Evolutionary conservation across 2,888 invertebrate species (phyloP).

Genomic region (Conomelus anceps): DNA sequence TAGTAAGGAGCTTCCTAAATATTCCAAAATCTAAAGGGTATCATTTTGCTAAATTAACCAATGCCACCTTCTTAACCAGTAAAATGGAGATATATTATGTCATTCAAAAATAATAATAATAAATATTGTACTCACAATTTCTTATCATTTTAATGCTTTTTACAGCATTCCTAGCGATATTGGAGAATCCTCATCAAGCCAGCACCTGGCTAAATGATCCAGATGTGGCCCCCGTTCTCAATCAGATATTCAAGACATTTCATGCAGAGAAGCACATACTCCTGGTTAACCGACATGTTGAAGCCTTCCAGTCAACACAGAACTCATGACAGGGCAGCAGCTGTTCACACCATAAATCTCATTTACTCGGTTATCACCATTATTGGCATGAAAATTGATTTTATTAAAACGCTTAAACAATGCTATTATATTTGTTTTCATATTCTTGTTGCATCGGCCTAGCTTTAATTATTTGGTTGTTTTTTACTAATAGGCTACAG

Average conservation of each 20-base stretch:
- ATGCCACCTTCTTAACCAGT: no score
- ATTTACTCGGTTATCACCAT: no score
- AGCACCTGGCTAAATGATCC: slow-evolving; percentile 60
- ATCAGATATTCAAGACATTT: slow-evolving; percentile 58
- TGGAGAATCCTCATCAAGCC: slow-evolving; percentile 57
- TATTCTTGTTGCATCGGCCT: no score
- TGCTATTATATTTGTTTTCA: background rate
- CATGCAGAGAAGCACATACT: slow-evolving; percentile 52
- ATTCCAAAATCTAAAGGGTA: no score
- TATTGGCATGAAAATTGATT: background rate
- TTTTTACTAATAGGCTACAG: no score
- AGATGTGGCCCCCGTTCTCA: slow-evolving; percentile 58
- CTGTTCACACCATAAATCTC: background rate
- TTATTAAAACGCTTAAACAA: background rate
- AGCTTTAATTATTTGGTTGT: no score
- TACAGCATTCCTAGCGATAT: slow-evolving; percentile 53
- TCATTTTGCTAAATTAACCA: no score
- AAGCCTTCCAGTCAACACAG: background rate
- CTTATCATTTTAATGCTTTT: no score
- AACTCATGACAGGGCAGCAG: background rate
- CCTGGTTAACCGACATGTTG: slow-evolving; percentile 19
- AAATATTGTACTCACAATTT: no score
- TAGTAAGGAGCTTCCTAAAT: no score
- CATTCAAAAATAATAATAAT: no score
- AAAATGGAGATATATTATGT: no score